Evolutionary conservation across 2,797 vertebrate species (phyloP).

Genomic region (Anniella stebbinsi): DNA sequence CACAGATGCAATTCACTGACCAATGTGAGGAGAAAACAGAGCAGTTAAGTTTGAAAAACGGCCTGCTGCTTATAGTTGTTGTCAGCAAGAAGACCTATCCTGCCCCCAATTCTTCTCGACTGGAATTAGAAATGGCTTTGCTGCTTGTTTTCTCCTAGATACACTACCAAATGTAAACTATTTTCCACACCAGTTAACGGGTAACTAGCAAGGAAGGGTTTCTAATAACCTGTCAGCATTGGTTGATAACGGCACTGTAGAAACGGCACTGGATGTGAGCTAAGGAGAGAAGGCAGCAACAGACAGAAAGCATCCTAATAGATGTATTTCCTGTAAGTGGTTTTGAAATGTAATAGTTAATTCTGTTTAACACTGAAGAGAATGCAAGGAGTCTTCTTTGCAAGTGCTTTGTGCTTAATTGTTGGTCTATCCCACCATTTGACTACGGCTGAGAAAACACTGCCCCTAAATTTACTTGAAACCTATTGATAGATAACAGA

Average conservation of each 20-base stretch:
- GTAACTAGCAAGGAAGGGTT: neutral
- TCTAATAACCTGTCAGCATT: slow-evolving; percentile 31
- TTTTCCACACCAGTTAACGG: slow-evolving; percentile 10
- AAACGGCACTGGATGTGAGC: neutral
- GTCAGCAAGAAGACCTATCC: neutral
- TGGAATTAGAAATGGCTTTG: slow-evolving; percentile 29
- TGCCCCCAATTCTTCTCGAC: neutral
- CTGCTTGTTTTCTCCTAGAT: slow-evolving; percentile 15
- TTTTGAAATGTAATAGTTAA: neutral
- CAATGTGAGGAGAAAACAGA: slow-evolving; percentile 3
- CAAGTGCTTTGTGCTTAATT: neutral
- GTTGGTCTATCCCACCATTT: neutral
- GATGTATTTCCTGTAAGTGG: neutral
- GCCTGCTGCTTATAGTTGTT: neutral
- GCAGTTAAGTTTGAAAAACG: neutral
- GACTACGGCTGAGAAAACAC: neutral
- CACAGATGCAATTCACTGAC: neutral
- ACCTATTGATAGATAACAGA: neutral
- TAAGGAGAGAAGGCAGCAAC: neutral
- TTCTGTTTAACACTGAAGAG: slow-evolving; percentile 6
- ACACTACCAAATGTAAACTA: slow-evolving; percentile 16
- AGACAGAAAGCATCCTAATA: neutral
- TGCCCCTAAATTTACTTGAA: neutral
- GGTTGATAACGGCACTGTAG: neutral
- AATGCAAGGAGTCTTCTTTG: neutral